Evolutionary conservation across 2,888 invertebrate genomes (phyloP).

Genomic region (Clanis bilineata): DNA sequence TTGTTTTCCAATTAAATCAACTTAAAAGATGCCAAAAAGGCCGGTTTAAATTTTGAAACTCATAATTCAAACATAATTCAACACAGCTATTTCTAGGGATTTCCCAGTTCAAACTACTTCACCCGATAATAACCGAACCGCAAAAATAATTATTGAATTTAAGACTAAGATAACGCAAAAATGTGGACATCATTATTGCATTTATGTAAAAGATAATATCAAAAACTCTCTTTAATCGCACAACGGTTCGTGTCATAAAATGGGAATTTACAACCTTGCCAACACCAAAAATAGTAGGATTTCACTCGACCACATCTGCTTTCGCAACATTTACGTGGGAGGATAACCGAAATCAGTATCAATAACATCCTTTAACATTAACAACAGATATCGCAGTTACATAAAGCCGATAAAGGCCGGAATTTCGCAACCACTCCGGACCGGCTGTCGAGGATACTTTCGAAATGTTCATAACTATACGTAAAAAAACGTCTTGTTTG

Average conservation of each 20-base stretch:
- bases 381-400: slow-evolving; percentile 18
- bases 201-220: neutral
- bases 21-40: too few species aligned
- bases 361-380: slow-evolving; percentile 12
- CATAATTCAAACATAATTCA: too few species aligned
- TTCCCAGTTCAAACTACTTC: too few species aligned
- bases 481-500: slow-evolving; percentile 23
- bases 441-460: slow-evolving; percentile 25
- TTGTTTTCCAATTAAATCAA: too few species aligned
- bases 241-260: neutral
- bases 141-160: neutral
- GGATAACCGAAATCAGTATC: slow-evolving; percentile 12
- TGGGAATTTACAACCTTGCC: slow-evolving; percentile 1
- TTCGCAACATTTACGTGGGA: slow-evolving; percentile 16
- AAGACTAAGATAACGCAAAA: neutral
- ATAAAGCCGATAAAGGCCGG: slow-evolving; percentile 20
- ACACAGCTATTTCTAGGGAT: too few species aligned
- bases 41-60: too few species aligned
- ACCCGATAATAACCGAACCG: neutral
- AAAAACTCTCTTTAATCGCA: neutral
- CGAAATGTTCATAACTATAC: slow-evolving; percentile 25
- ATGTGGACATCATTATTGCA: too few species aligned
- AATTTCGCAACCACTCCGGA: slow-evolving; percentile 12
- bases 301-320: slow-evolving; percentile 14
- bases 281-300: slow-evolving; percentile 9